Base-by-base conservation (phyloP, 2,888 invertebrate species). In the Cynaeus angustus region DNA sequence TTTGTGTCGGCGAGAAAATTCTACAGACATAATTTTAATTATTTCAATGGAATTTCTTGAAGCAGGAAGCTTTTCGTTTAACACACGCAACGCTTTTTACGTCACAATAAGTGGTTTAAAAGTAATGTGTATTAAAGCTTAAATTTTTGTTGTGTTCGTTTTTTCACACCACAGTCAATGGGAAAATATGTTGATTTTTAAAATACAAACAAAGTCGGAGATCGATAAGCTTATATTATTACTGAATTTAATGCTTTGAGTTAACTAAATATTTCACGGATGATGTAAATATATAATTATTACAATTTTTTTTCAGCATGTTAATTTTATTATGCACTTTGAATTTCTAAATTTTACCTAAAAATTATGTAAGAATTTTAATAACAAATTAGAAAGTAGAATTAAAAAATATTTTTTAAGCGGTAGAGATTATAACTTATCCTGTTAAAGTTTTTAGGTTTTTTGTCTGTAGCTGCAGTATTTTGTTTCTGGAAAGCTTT, bases 1-100 rank as follows among this genome's bases (percentile, higher is more conserved):
- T 66, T 52, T 66, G 52, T 55, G 33, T 12, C 50, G 56, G 56
- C 46, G 48, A 66, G 66, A 56, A 62, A 56, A 66, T 56, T 55
- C 46, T 45, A 53, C 45, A 10, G 45, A 65, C 43, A 45, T 55
- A 14, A 53, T 38, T n/a, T 64, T 64, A 52, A 53, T 64, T 64
- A 64, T 64, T 64, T 37, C 48, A 37, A 10, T 61, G 50, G 48
- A 61, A 61, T 46, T 61, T 61, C 61, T 50, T 38, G 21, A 48
- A 61, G 41, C 13, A 12, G 61, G 14, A 53, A 50, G 48, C 46
- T 50, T 59, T 59, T 46, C 46, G 26, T 59, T 59, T 45, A 13
- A 10, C 28, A 30, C 59, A 59, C 59, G 59, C 59, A 46, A 58
- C 13, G 26, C 9, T 43, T 21, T 43, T 58, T 13, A 28, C 16